Evolutionary conservation across 92 coral and sea anemone species (phyloP), one percentile per base, ranked within the genome.

Genomic region (Zoanthus gigantus): DNA sequence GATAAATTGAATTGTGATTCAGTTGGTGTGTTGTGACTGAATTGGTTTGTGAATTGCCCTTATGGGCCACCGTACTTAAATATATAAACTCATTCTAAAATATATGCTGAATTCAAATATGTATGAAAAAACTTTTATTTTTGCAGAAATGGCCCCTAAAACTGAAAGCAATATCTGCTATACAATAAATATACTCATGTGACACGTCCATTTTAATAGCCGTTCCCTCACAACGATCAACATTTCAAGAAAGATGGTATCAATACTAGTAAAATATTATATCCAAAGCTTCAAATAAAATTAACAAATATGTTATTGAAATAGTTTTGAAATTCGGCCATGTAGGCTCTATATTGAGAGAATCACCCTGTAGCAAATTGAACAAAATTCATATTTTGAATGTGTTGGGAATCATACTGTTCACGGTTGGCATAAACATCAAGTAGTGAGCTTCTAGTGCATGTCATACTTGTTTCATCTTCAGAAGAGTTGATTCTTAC

Each of bases 321-420:
- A 68, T 77, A 77, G 68, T 77, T 77, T 77, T 77, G 82, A 77
- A 77, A 77, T 77, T 77, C 18, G 65, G 66, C 82, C 46, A 77
- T 77, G 66, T 31, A 77, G 82, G 82, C 82, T 77, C 82, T 77
- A 77, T 77, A 28, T 77, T 77, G 66, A 77, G 82, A 77, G 82
- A 77, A 77, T 77, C 82, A 46, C 82, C 82, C 23, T n/a, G n/a
- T n/a, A n/a, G 92, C 94, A 88, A 89, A 91, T 46, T 91, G 89
- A 10, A 30, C 72, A 83, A 84, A 83, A 58, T 88, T 82, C 54
- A 18, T 29, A 72, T 42, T 72, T 31, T 6, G 31, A 29, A 72
- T 72, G 30, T 72, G 37, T 71, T 17, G 89, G 60, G 82, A 78
- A 54, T 34, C 52, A 28, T 30, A 69, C 23, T 31, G 74, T 31